Evolutionary conservation across 2,888 invertebrate genomes (phyloP).

Genomic region (Macropis europaea): DNA sequence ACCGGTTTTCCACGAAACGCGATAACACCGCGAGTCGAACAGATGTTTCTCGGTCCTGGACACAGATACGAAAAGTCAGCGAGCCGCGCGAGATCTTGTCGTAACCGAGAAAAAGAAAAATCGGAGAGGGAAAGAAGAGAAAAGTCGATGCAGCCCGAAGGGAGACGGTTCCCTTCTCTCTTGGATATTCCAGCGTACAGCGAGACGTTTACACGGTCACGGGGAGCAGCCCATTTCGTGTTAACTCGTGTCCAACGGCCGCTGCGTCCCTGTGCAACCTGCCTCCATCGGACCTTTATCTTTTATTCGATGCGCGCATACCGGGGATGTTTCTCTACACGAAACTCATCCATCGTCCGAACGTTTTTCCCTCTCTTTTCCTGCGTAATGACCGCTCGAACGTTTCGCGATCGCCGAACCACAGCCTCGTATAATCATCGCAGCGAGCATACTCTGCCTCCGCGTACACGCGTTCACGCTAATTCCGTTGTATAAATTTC

Average conservation of each 20-base stretch:
- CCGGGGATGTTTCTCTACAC: neutral
- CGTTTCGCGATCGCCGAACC: neutral
- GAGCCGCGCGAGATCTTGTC: conserved; percentile 24
- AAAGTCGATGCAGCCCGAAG: neutral
- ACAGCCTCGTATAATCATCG: conserved; percentile 11
- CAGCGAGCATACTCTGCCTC: neutral
- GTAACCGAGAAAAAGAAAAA: conserved; percentile 12
- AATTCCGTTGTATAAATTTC: conserved; percentile 44
- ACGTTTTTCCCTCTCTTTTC: too few species aligned
- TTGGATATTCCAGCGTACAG: neutral
- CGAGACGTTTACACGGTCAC: conserved; percentile 54
- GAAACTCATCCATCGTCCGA: too few species aligned
- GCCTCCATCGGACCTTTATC: conserved; percentile 9
- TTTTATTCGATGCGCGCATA: too few species aligned
- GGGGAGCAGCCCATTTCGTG: conserved; percentile 64
- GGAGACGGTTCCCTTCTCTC: neutral
- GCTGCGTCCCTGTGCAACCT: conserved; percentile 11
- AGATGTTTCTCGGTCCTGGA: conserved; percentile 47
- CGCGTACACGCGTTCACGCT: conserved; percentile 29
- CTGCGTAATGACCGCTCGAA: neutral
- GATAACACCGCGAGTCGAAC: conserved; percentile 53
- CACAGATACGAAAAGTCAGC: conserved; percentile 51
- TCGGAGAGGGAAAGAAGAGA: neutral
- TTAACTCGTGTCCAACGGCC: conserved; percentile 47
- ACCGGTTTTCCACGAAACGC: conserved; percentile 65